These are phyloP conservation scores for Albula glossodonta DNA, from an alignment of 2,113 vertebrate species.

Conservation along the genomic window DNA sequence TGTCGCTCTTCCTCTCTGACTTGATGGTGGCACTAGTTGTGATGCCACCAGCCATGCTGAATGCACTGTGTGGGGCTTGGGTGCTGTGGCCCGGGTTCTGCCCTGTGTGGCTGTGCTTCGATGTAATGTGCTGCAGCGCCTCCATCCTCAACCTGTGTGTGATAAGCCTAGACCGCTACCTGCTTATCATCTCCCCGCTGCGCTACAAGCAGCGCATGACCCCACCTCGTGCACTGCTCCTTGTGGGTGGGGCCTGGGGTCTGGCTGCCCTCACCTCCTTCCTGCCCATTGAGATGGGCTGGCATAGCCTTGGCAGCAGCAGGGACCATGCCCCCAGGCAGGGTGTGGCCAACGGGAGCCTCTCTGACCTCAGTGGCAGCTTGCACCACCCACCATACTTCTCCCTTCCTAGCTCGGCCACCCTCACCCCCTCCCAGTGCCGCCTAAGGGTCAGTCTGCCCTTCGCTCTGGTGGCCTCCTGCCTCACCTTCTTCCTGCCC, in stretches of 20 bases:
- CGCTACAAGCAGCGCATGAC: conserved; percentile 95
- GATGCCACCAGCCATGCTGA: conserved; percentile 96
- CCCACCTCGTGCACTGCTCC: conserved; percentile 76
- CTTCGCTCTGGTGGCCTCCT: conserved; percentile 88
- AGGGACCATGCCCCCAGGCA: conserved; percentile 9
- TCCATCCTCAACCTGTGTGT: conserved; percentile 96
- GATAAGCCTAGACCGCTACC: conserved; percentile 94
- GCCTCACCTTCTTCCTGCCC: conserved; percentile 92
- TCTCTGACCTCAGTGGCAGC: conserved; percentile 39
- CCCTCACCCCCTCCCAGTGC: conserved; percentile 74
- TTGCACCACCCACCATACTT: conserved; percentile 61
- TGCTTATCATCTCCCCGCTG: conserved; percentile 93
- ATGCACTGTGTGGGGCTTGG: conserved; percentile 88
- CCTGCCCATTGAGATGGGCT: conserved; percentile 90
- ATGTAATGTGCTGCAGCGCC: conserved; percentile 97
- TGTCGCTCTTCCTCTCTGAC: conserved; percentile 94
- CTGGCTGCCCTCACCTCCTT: conserved; percentile 89
- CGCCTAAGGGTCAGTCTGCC: conserved; percentile 86
- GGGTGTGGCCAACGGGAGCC: conserved; percentile 29
- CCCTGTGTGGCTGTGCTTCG: conserved; percentile 90
- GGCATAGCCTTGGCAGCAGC: conserved; percentile 79
- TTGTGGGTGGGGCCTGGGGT: conserved; percentile 87
- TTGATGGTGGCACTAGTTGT: conserved; percentile 96
- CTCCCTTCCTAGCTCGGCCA: conserved; percentile 46
- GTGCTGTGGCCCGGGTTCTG: conserved; percentile 84